Conservation (phyloP, 2,888 invertebrate species). For the Xanthia icteritia region DNA sequence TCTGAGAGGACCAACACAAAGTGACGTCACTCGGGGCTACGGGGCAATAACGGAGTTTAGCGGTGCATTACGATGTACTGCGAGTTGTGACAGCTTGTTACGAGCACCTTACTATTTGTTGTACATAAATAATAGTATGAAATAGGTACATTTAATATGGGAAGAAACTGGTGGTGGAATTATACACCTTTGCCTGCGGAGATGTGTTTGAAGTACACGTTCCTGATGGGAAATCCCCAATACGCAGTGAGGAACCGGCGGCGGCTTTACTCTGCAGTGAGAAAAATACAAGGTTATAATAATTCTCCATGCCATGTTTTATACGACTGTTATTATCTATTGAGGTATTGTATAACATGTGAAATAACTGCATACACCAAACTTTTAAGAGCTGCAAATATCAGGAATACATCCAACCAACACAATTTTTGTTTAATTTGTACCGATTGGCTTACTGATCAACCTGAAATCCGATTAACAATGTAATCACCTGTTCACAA, state of each 20-base stretch:
- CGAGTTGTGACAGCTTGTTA: slow-evolving; percentile 11
- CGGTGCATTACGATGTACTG: slow-evolving; percentile 31
- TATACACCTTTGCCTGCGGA: background rate
- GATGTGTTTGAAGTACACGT: background rate
- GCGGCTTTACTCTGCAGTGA: background rate
- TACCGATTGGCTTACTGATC: slow-evolving; percentile 41
- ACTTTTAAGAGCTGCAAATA: background rate
- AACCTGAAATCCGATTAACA: slow-evolving; percentile 47
- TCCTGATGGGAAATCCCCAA: too few species aligned
- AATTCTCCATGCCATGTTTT: background rate
- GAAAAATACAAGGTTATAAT: background rate
- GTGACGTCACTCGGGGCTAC: slow-evolving; percentile 42
- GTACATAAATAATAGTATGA: background rate
- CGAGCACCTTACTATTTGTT: slow-evolving; percentile 14
- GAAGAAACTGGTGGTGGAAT: background rate
- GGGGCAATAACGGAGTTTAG: slow-evolving; percentile 46
- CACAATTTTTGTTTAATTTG: slow-evolving; percentile 9
- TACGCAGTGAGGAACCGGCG: background rate
- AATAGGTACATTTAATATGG: background rate
- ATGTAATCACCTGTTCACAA: slow-evolving; percentile 50
- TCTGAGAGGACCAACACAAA: slow-evolving; percentile 47
- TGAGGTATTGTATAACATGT: background rate
- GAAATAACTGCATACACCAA: background rate
- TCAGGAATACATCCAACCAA: background rate
- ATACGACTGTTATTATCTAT: background rate